A percentile compares a stretch with the other conserved stretches of the same genome.
phyloP scores from a whole-genome alignment of 2,797 vertebrate genomes.

The Brachyrhaphis roseni region DNA sequence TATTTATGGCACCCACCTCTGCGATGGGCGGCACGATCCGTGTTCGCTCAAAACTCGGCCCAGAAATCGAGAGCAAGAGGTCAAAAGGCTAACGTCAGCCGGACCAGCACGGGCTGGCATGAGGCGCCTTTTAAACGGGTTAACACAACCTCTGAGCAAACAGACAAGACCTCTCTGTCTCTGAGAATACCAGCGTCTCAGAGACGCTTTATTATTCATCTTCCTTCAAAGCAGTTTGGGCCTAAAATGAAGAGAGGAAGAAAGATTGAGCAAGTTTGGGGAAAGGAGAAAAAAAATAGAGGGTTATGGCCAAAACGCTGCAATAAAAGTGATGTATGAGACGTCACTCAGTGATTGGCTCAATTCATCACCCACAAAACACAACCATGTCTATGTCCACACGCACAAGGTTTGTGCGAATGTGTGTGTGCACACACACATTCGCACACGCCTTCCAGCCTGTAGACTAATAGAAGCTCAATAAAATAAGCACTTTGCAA shows the following conservation, averaged over 20 bases:
- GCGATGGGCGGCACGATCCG: slow-evolving; percentile 16
- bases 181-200: slow-evolving; percentile 62
- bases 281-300: slow-evolving; percentile 30
- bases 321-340: slow-evolving; percentile 83
- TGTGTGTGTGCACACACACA: neutral
- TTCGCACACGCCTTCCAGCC: slow-evolving; percentile 28
- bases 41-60: slow-evolving; percentile 21
- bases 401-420: slow-evolving; percentile 6
- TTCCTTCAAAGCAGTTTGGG: slow-evolving; percentile 28
- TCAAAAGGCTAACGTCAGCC: slow-evolving; percentile 47
- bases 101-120: slow-evolving; percentile 41
- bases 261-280: slow-evolving; percentile 59
- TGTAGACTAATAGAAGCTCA: slow-evolving; percentile 65
- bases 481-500: slow-evolving; percentile 65
- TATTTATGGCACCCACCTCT: slow-evolving; percentile 35
- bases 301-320: slow-evolving; percentile 68
- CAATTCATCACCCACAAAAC: slow-evolving; percentile 75
- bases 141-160: slow-evolving; percentile 40
- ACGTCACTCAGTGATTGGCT: slow-evolving; percentile 70
- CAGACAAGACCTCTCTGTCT: slow-evolving; percentile 68
- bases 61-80: slow-evolving; percentile 34
- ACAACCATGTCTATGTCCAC: slow-evolving; percentile 8
- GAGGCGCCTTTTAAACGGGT: slow-evolving; percentile 56
- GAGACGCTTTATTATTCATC: slow-evolving; percentile 77
- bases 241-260: slow-evolving; percentile 42